Conservation (phyloP, 2,113 vertebrate genomes). For the Guaruba guarouba region DNA sequence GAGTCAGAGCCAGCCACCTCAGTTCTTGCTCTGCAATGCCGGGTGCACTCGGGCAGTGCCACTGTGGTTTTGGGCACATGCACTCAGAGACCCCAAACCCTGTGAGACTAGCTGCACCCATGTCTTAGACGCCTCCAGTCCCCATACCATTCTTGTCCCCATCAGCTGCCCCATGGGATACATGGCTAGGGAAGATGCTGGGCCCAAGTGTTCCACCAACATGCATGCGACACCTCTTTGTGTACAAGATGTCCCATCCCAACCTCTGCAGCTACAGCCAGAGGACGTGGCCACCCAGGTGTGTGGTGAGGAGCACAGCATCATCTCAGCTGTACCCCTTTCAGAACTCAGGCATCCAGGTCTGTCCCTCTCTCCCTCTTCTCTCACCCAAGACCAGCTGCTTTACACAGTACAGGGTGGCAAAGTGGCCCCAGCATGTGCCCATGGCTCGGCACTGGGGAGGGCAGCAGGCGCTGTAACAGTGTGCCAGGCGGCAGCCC, state of each 20-base stretch:
- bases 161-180: accelerated
- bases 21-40: background rate
- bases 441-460: background rate
- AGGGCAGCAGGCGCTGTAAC: background rate
- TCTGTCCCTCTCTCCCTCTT: accelerated
- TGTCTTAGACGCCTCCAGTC: background rate
- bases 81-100: background rate
- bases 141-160: accelerated
- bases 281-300: accelerated
- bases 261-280: background rate
- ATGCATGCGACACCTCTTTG: background rate
- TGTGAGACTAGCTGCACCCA: accelerated
- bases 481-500: background rate
- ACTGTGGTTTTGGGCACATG: background rate
- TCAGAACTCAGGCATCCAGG: background rate
- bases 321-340: background rate
- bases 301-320: background rate
- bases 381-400: background rate
- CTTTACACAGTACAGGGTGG: background rate
- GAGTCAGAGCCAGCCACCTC: background rate
- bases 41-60: background rate
- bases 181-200: accelerated
- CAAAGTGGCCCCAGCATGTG: background rate
- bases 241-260: background rate
- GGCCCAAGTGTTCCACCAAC: background rate